phyloP scores from a whole-genome alignment of 2,113 vertebrate species.

The Myrmecobius fasciatus region DNA sequence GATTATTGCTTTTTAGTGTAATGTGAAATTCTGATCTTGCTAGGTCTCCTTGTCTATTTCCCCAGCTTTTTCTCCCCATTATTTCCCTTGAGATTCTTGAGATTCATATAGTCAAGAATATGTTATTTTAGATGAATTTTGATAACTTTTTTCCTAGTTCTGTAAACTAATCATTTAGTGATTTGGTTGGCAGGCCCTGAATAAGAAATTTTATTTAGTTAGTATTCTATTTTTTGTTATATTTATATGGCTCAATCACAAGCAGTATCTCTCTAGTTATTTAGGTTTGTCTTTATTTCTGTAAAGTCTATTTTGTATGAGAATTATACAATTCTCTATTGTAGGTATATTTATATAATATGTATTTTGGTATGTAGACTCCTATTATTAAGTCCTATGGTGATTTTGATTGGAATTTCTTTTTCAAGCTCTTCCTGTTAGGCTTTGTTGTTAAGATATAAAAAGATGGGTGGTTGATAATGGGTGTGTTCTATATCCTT shows the following conservation, averaged over 20 bases:
- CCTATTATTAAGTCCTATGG: neutral
- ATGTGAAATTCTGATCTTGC: neutral
- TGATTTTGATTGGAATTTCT: neutral
- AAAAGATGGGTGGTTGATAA: neutral
- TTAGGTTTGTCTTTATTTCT: neutral
- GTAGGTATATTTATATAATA: neutral
- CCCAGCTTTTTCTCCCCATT: neutral
- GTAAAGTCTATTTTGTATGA: neutral
- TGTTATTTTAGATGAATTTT: neutral
- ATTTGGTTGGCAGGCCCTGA: neutral
- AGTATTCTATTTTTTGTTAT: neutral
- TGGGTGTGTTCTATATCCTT: neutral
- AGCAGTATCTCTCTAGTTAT: neutral
- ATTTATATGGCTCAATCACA: neutral
- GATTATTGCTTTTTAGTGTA: neutral
- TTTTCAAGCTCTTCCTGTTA: neutral
- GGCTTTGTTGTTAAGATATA: neutral
- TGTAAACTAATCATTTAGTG: neutral
- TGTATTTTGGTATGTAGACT: neutral
- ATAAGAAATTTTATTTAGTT: neutral
- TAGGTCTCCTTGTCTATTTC: neutral
- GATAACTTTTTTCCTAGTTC: neutral
- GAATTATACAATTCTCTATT: too few species aligned
- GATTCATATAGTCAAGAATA: too few species aligned
- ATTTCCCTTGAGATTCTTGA: neutral